phyloP scores from a whole-genome alignment of 2,888 invertebrate genomes.

The Anodontia alba region DNA sequence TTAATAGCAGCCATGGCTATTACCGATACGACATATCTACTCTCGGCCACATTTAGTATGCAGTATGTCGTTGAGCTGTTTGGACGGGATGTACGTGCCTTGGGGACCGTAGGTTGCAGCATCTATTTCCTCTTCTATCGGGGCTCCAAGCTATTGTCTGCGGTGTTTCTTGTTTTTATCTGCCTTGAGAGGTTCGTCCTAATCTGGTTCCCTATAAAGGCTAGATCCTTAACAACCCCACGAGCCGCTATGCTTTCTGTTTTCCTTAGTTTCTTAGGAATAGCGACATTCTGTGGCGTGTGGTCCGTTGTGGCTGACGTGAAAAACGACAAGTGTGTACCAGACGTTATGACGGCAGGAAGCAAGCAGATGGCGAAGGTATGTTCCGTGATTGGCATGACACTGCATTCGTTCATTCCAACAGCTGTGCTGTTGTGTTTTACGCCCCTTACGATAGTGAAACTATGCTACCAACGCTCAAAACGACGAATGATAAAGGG shows the following conservation, averaged over 20 bases:
- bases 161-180: not conserved
- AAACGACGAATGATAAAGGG: not conserved
- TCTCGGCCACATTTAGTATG: not conserved
- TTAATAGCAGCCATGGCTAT: not conserved
- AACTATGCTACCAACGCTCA: not conserved
- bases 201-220: not conserved
- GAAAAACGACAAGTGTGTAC: not conserved
- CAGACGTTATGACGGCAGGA: not conserved
- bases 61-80: not conserved
- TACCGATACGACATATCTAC: not conserved
- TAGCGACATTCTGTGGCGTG: not conserved
- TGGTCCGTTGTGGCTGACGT: not conserved
- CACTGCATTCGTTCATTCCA: not conserved
- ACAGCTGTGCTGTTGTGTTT: not conserved
- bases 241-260: not conserved
- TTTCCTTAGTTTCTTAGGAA: not conserved
- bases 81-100: not conserved
- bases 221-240: not conserved
- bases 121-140: not conserved
- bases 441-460: not conserved
- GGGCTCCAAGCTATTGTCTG: not conserved
- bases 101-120: not conserved
- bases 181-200: not conserved
- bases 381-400: not conserved
- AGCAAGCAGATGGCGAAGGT: not conserved